Evolutionary conservation across 2,797 vertebrate genomes (phyloP), one percentile per base, ranked within the genome.

Genomic region (Podargus strigoides): DNA sequence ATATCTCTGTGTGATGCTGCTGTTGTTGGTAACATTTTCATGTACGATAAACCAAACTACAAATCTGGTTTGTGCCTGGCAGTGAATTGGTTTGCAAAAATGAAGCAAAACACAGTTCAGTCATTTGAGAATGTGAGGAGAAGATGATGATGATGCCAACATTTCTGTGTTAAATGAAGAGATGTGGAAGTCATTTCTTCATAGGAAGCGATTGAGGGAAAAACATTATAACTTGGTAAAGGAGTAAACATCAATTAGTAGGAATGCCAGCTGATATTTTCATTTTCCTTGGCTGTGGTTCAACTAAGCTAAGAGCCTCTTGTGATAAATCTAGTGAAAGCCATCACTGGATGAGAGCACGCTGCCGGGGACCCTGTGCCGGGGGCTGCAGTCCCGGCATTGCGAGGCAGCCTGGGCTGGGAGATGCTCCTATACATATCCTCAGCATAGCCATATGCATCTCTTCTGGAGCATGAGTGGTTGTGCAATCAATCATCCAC

Each of bases 1-100:
- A 46, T 18, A 58, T 80, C 52, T 88, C 92, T 60, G 59, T 20
- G 84, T 68, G 92, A 59, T 85, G 75, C 73, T 75, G 89, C 69
- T 74, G 85, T 32, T 69, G 56, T 70, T 74, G 68, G 64, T 83
- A 77, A 72, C 47, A 23, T 87, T 87, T 79, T 30, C 62, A n/a
- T 7, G 1, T 64, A 30, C 0, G 1, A 64, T 39, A 87, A 92
- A 59, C 47, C 63, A 69, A 66, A n/a, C 27, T 63, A 36, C 27
- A 87, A 87, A 70, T 66, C 50, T 44, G 26, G 14, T 21, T 64
- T 85, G 68, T 52, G 21, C 69, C 13, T 75, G 28, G 36, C 28
- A 24, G 58, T 41, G 84, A 59, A 58, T 6, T 32, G n/a, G 30
- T 75, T 85, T 66, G 72, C 52, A 85, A 74, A 95, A 91, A 67